Evolutionary conservation across 2,797 vertebrate genomes (phyloP), one percentile per base, ranked within the genome.

Genomic region (Picus viridis): DNA sequence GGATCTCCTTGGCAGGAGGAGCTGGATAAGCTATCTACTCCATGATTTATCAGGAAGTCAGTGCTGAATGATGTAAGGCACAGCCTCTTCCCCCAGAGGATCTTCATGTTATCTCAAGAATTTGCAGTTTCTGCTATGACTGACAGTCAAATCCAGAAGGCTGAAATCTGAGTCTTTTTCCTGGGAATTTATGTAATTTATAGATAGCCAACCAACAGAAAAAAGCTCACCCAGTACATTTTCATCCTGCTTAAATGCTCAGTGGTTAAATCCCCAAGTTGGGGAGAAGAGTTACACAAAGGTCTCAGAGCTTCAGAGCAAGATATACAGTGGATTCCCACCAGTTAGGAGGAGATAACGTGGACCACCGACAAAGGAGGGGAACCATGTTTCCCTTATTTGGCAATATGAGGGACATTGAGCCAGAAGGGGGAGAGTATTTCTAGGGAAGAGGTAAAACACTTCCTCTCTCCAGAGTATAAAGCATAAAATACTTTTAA

Each of bases 251-350:
- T 88, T 80, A 86, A 95, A 62, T 87, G 79, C 57, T 92, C 36
- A 9, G 73, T 90, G 86, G 88, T 93, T 94, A 91, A 95, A 90
- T 96, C 95, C 92, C 90, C 5, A 3, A 61, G 86, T 72, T 13
- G 54, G 74, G 92, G 70, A 91, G 85, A 79, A 70, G 79, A 97
- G 89, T 95, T 89, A 75, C 65, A 74, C 81, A 86, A 20, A 94
- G 94, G 89, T 93, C 88, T 97, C 58, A 51, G 90, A 85, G 88
- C 83, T 95, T 96, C 88, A 94, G 91, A 93, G 75, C 86, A 87
- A 97, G 95, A 97, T 97, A 96, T 96, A 96, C 93, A 91, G 86
- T 45, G 67, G 77, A 26, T 41, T 93, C 94, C 95, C 75, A 75
- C 83, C 94, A 95, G 95, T 92, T 72, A 89, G 76, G 81, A 96